Percentiles rank a stretch among this genome's conserved stretches.
phyloP scores from a whole-genome alignment of 2,888 invertebrate species.

The Tortricodes alternella region DNA sequence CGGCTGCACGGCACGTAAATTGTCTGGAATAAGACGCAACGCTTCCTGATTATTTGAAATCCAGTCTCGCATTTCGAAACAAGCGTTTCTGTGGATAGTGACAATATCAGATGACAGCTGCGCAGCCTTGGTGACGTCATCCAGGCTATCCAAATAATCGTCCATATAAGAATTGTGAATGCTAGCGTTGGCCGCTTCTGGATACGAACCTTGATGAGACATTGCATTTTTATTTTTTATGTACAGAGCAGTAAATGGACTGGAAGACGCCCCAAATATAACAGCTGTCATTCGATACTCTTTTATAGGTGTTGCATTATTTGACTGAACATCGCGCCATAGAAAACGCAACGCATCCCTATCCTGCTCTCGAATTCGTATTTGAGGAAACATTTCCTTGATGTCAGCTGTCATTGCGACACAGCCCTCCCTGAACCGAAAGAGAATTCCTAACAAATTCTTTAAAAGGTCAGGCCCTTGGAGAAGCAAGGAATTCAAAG shows the following conservation, averaged over 20 bases:
- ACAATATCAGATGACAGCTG: not conserved
- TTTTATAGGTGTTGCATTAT: too few species aligned
- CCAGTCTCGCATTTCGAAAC: not conserved
- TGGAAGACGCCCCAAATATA: not conserved
- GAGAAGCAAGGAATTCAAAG: too few species aligned
- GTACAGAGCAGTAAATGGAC: not conserved
- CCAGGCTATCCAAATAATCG: not conserved
- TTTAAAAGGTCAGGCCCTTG: too few species aligned
- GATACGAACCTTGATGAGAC: not conserved
- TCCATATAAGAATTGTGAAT: not conserved
- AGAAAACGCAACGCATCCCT: too few species aligned
- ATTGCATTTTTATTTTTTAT: not conserved
- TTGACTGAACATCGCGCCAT: too few species aligned
- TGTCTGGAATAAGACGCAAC: not conserved
- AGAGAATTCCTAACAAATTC: too few species aligned
- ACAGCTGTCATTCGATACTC: not conserved
- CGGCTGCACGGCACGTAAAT: not conserved
- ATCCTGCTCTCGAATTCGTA: too few species aligned
- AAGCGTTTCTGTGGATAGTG: not conserved
- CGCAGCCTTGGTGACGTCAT: not conserved
- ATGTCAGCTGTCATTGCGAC: too few species aligned
- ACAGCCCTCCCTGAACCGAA: too few species aligned
- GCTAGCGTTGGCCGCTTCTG: not conserved
- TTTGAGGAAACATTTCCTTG: too few species aligned
- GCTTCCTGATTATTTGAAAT: not conserved